These are phyloP conservation scores for Zapus hudsonius DNA, from an alignment of 2,113 vertebrate genomes.

Conservation along the genomic window DNA sequence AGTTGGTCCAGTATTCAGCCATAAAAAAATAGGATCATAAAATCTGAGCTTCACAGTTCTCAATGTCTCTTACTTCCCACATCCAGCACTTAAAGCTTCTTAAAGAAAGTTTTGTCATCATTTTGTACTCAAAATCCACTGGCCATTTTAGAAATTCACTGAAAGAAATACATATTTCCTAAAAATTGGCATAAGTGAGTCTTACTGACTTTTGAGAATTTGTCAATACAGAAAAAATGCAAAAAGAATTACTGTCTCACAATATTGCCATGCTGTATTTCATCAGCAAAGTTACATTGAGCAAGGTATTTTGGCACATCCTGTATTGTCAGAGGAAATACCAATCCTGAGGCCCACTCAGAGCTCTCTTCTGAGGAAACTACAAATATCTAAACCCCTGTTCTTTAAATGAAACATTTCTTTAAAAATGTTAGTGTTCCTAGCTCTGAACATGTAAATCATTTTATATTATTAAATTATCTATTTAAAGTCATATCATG, in stretches of 20 bases:
- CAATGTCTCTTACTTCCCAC: neutral
- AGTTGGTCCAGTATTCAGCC: slow-evolving; percentile 45
- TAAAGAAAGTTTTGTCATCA: slow-evolving; percentile 8
- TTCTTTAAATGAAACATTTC: slow-evolving; percentile 33
- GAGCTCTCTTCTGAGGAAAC: neutral
- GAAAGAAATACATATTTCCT: neutral
- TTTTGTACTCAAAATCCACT: neutral
- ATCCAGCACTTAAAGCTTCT: neutral
- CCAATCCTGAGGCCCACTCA: neutral
- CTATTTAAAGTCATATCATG: slow-evolving; percentile 9
- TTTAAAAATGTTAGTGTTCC: slow-evolving; percentile 1
- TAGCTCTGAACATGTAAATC: neutral
- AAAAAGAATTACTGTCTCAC: neutral
- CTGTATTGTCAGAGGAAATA: neutral
- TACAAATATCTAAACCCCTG: neutral
- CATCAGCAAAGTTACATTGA: neutral
- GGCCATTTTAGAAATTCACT: neutral
- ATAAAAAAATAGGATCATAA: slow-evolving; percentile 15
- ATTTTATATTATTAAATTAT: slow-evolving; percentile 9
- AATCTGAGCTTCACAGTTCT: slow-evolving; percentile 2
- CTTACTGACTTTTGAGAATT: slow-evolving; percentile 20
- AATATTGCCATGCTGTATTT: neutral
- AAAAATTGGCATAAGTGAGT: neutral
- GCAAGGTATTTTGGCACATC: neutral
- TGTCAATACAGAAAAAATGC: neutral